Evolutionary conservation across 1,140 invertebrate species (phyloP).

Genomic region (Antheraea pernyi): DNA sequence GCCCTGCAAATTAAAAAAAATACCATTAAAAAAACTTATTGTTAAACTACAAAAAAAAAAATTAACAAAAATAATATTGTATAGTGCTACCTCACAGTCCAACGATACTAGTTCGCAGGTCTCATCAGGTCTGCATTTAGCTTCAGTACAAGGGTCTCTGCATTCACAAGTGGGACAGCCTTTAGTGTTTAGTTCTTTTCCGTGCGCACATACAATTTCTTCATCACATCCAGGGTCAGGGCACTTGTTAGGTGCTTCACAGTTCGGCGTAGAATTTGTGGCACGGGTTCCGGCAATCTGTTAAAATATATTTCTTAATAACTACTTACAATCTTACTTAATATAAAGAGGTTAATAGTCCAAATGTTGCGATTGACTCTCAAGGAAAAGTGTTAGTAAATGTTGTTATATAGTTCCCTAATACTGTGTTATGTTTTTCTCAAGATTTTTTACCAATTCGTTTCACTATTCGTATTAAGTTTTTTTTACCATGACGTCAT

Average conservation of each 20-base stretch:
- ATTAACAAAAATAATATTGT: background rate
- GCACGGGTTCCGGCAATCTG: conserved; percentile 57
- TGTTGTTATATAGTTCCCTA: too few species aligned
- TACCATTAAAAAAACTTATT: background rate
- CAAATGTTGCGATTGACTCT: too few species aligned
- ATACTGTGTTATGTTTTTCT: too few species aligned
- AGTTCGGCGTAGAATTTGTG: conserved; percentile 56
- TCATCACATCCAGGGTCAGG: conserved; percentile 81
- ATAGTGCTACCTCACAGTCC: conserved; percentile 53
- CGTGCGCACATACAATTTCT: conserved; percentile 82
- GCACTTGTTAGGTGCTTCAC: conserved; percentile 79
- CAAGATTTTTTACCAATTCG: too few species aligned
- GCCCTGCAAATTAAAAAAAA: conserved; percentile 34
- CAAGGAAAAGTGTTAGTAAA: too few species aligned
- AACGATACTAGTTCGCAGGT: conserved; percentile 78
- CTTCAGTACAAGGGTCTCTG: conserved; percentile 86
- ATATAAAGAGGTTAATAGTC: too few species aligned
- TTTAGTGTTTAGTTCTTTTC: conserved; percentile 82
- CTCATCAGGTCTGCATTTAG: conserved; percentile 87
- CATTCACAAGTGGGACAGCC: conserved; percentile 89
- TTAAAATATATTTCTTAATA: background rate
- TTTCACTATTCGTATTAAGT: too few species aligned
- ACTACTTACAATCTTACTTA: too few species aligned
- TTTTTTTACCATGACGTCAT: too few species aligned
- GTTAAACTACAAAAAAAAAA: too few species aligned